Conservation (phyloP, 2,113 vertebrate species). For the Athene cunicularia region DNA sequence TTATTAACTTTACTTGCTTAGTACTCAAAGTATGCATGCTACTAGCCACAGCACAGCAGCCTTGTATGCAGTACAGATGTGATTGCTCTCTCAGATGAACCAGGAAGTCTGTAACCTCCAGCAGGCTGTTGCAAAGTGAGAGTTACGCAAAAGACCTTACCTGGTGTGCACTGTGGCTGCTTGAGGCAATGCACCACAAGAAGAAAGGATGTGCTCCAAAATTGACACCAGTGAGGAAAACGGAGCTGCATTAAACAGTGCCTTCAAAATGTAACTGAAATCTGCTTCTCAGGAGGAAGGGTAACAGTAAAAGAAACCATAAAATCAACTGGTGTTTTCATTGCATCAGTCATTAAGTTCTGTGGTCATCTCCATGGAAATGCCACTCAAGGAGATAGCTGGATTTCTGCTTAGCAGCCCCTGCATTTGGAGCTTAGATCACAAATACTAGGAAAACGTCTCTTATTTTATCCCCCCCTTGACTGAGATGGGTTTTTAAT, state of each 20-base stretch:
- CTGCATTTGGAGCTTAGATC: not conserved
- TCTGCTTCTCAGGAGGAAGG: not conserved
- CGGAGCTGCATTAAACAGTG: not conserved
- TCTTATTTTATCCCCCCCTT: not conserved
- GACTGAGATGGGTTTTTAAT: not conserved
- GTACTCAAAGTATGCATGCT: accelerated
- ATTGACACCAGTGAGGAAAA: not conserved
- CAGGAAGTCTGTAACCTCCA: too few species aligned
- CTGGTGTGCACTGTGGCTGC: not conserved
- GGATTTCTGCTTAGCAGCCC: not conserved
- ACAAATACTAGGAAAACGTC: not conserved
- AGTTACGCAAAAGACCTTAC: too few species aligned
- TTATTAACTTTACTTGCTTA: not conserved
- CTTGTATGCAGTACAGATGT: not conserved
- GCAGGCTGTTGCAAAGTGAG: too few species aligned
- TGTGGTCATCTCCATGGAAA: not conserved
- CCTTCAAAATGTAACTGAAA: not conserved
- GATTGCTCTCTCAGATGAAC: not conserved
- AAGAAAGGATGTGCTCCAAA: not conserved
- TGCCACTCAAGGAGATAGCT: not conserved
- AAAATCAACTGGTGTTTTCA: not conserved
- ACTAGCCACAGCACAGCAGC: not conserved
- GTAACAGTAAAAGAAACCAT: not conserved
- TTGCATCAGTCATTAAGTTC: not conserved
- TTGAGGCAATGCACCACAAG: not conserved